Percentiles rank a stretch among this genome's conserved stretches.
These are phyloP conservation scores for Scaptomyza polygonia DNA, from an alignment of 2,888 invertebrate species.

Conservation along the genomic window DNA sequence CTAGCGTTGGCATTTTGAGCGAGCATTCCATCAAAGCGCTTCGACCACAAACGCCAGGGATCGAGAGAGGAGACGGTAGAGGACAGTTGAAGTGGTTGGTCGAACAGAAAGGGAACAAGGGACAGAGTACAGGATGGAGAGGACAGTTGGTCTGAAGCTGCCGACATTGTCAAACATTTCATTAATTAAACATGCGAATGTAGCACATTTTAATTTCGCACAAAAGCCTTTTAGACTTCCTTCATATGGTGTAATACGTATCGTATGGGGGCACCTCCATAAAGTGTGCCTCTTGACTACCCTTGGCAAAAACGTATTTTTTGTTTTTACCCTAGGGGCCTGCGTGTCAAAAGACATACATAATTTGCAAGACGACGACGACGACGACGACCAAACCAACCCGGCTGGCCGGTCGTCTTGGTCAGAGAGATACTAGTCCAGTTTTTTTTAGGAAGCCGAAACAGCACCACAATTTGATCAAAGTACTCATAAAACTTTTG, in stretches of 20 bases:
- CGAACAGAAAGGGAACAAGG: background rate
- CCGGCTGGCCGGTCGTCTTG: background rate
- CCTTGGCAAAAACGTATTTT: constrained; percentile 36
- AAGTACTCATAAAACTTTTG: constrained; percentile 56
- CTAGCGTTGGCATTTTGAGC: constrained; percentile 65
- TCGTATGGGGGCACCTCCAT: constrained; percentile 39
- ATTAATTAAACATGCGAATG: constrained; percentile 82
- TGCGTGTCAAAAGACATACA: constrained; percentile 78
- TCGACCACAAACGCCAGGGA: constrained; percentile 63
- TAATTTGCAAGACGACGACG: constrained; percentile 66
- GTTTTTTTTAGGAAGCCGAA: background rate
- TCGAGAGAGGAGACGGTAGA: constrained; percentile 19
- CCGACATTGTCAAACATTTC: constrained; percentile 74
- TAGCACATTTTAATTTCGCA: constrained; percentile 74
- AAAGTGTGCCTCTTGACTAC: constrained; percentile 65
- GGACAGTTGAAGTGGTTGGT: background rate
- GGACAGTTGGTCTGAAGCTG: constrained; percentile 37
- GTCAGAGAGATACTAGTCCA: background rate
- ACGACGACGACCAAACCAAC: constrained; percentile 11
- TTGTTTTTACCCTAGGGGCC: constrained; percentile 41
- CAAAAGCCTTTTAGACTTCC: constrained; percentile 44
- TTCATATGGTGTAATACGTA: constrained; percentile 1
- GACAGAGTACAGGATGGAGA: constrained; percentile 2
- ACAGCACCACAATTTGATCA: constrained; percentile 59
- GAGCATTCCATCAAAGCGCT: constrained; percentile 74